Base-by-base conservation (phyloP, 2,113 vertebrate species). In the Lagopus muta region DNA sequence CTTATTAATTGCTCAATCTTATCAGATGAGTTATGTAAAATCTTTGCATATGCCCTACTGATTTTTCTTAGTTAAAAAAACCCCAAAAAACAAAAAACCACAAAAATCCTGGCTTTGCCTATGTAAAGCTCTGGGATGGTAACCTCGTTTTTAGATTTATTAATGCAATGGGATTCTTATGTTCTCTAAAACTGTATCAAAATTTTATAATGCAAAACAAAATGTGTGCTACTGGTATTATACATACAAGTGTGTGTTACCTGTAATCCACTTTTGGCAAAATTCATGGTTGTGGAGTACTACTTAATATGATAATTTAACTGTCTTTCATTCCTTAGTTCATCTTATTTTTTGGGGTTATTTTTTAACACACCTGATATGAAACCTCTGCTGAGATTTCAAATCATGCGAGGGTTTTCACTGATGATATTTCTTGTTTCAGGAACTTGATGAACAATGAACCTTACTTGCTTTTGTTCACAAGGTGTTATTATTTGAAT, bases 111-210 rank as follows among this genome's bases (percentile, higher is more conserved):
- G 34, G 7, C 11, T 82, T 74, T 28, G 50, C 8, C 38, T 48
- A 1, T 43, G 25, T 24, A 30, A 34, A 45, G 3, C 13, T 62
- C 40, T 45, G 58, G 15, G 14, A 38, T 0, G 0, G 27, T 42
- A 10, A 38, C 19, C 2, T 34, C 34, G 11, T 17, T 65, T 88
- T 69, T 62, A 25, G 11, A 36, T 2, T 69, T 81, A 25, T 54
- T 25, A 86, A 40, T 38, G 47, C 7, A 1, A 5, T 62, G 5
- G 5, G 19, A 45, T 60, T 92, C n/a, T n/a, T n/a, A n/a, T n/a
- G n/a, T n/a, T n/a, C 30, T 48, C 7, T 34, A 69, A 28, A 88
- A 54, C 10, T 10, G 2, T 22, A 60, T 28, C 11, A 64, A 50
- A 36, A 74, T 74, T 17, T 71, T 80, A 5, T 11, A 70, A 65